Conservation (phyloP, 2,113 vertebrate species). For the Podarcis muralis region DNA sequence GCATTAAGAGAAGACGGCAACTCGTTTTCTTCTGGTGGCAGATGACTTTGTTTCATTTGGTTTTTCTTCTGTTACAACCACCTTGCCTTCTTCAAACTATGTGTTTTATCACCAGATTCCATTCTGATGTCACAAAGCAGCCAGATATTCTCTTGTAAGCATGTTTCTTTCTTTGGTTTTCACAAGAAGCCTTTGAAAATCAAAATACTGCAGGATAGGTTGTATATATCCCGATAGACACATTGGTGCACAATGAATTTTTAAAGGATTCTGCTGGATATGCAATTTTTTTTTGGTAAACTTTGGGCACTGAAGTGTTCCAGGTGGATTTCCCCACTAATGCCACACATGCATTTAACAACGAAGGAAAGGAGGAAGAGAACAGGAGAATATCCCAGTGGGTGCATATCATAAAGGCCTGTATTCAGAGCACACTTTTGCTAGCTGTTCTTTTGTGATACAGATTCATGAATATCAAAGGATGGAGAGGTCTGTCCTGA, state of each 20-base stretch:
- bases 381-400: neutral
- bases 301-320: neutral
- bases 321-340: neutral
- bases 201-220: neutral
- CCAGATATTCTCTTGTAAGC: neutral
- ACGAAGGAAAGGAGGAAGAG: neutral
- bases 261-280: neutral
- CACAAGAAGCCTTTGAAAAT: neutral
- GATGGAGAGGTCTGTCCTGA: neutral
- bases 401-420: neutral
- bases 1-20: neutral
- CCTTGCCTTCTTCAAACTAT: neutral
- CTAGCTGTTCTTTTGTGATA: neutral
- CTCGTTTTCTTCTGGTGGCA: neutral
- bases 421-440: neutral
- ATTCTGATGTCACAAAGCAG: constrained; percentile 21
- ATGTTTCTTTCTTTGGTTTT: neutral
- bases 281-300: neutral
- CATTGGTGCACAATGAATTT: neutral
- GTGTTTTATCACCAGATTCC: neutral
- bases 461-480: neutral
- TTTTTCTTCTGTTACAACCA: constrained; percentile 5
- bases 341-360: neutral
- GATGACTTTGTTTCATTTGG: constrained; percentile 3
- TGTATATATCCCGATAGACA: neutral